Evolutionary conservation across 2,797 vertebrate species (phyloP).

Genomic region (Erethizon dorsatum): DNA sequence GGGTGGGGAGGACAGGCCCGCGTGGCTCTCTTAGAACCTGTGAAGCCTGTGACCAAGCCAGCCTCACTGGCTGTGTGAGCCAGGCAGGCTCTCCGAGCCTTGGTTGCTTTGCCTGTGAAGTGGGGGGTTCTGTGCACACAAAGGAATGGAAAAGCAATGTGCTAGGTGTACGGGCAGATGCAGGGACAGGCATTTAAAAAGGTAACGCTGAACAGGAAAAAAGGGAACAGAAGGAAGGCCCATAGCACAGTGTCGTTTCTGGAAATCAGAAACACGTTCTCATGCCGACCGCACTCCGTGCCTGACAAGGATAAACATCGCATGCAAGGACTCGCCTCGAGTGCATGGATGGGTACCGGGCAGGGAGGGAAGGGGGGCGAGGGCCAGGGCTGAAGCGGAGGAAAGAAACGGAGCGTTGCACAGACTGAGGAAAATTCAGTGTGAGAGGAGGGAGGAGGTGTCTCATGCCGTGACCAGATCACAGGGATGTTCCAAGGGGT

Average conservation of each 20-base stretch:
- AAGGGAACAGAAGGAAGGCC: background rate
- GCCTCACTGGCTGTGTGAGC: background rate
- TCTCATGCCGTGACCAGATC: background rate
- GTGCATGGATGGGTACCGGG: background rate
- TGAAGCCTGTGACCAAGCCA: background rate
- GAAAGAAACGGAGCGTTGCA: background rate
- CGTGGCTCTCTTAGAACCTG: background rate
- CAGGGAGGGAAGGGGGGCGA: background rate
- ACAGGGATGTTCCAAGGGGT: background rate
- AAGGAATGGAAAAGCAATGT: fast-evolving
- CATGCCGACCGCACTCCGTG: background rate
- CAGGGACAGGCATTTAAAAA: background rate
- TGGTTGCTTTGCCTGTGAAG: no score
- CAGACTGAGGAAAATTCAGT: background rate
- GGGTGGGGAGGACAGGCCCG: background rate
- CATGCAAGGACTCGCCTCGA: background rate
- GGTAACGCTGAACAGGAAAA: background rate
- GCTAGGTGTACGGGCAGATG: background rate
- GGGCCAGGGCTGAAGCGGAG: background rate
- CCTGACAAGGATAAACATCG: background rate
- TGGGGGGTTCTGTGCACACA: background rate
- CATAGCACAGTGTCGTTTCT: background rate
- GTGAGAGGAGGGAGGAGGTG: fast-evolving
- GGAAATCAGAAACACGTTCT: slow-evolving; percentile 40
- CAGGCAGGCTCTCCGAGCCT: background rate